Evolutionary conservation across 2,888 invertebrate species (phyloP).

Genomic region (Seira sanloemensis): DNA sequence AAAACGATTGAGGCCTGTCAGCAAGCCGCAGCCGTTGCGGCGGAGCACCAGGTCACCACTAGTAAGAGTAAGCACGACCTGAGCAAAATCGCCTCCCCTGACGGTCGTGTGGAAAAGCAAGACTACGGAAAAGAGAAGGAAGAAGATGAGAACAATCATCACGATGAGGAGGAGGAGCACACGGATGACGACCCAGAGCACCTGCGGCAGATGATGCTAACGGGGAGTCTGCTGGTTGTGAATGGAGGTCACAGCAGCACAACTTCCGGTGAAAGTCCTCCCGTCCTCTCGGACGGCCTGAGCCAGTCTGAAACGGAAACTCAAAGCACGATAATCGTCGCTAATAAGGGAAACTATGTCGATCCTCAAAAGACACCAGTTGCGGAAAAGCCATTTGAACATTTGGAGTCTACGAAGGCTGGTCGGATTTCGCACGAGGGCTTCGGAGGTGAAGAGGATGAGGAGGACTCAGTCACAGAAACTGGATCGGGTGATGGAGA

Average conservation of each 20-base stretch:
- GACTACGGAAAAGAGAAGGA: conserved; percentile 48
- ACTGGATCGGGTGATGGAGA: conserved; percentile 60
- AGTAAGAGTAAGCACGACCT: neutral
- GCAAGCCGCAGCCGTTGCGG: conserved; percentile 5
- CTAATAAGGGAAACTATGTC: neutral
- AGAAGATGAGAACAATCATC: neutral
- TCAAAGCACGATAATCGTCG: conserved; percentile 63
- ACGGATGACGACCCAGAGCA: neutral
- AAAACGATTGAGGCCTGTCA: conserved; percentile 50
- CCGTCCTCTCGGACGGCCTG: conserved; percentile 39
- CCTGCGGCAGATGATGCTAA: neutral
- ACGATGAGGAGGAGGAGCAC: neutral
- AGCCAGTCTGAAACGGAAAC: conserved; percentile 68
- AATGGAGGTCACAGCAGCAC: conserved; percentile 9
- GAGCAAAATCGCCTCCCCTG: conserved; percentile 10
- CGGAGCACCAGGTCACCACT: neutral
- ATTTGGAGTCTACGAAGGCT: conserved; percentile 18
- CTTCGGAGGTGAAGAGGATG: conserved; percentile 75
- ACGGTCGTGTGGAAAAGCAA: conserved; percentile 19
- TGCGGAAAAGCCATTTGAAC: conserved; percentile 50
- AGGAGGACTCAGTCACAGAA: conserved; percentile 57
- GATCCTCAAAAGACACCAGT: conserved; percentile 37
- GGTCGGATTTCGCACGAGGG: neutral
- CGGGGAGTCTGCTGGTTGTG: conserved; percentile 6
- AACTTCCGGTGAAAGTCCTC: conserved; percentile 20